Evolutionary conservation across 2,888 invertebrate species (phyloP).

Genomic region (Clostera curtula): DNA sequence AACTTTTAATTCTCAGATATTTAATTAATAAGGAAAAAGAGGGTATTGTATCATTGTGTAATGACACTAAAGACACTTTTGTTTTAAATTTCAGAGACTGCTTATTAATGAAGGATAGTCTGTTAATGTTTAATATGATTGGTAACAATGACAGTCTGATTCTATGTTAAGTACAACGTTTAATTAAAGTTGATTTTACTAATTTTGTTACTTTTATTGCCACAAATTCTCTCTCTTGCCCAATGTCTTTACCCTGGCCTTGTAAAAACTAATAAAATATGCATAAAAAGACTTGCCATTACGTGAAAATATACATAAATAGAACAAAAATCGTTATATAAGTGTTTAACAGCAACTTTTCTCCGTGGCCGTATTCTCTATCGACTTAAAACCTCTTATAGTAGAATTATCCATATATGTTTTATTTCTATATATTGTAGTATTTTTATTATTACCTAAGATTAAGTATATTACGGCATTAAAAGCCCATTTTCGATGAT

Average conservation of each 20-base stretch:
- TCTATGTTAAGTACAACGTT: slow-evolving; percentile 10
- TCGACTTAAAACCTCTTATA: background rate
- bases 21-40: slow-evolving; percentile 9
- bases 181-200: slow-evolving; percentile 13
- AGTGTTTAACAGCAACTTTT: slow-evolving; percentile 9
- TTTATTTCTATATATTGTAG: too few species aligned
- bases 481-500: too few species aligned
- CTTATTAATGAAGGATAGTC: background rate
- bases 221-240: slow-evolving; percentile 10
- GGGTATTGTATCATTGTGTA: slow-evolving; percentile 2
- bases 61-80: background rate
- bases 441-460: too few species aligned
- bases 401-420: background rate
- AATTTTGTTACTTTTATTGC: slow-evolving; percentile 4
- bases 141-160: slow-evolving; percentile 10
- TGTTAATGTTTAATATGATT: slow-evolving; percentile 4
- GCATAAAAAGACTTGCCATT: slow-evolving; percentile 11
- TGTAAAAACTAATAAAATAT: slow-evolving; percentile 16
- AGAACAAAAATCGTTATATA: slow-evolving; percentile 9
- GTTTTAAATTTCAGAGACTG: background rate
- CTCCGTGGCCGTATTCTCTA: slow-evolving; percentile 1
- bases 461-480: too few species aligned
- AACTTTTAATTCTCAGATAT: slow-evolving; percentile 5
- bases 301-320: slow-evolving; percentile 9
- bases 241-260: slow-evolving; percentile 17